Evolutionary conservation across 1,140 invertebrate species (phyloP).

Genomic region (Ruditapes philippinarum): DNA sequence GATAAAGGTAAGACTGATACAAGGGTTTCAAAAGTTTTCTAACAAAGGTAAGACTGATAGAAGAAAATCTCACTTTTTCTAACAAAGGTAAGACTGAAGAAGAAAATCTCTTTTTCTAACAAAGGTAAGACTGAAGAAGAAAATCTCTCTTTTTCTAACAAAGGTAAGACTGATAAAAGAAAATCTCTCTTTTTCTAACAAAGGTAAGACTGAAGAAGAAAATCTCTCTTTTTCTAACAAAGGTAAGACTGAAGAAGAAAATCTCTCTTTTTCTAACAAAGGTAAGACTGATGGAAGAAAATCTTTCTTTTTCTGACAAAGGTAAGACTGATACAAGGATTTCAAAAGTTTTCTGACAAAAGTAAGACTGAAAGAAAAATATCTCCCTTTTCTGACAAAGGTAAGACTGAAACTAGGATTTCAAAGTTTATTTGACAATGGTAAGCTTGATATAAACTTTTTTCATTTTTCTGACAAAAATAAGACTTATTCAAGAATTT

Average conservation of each 20-base stretch:
- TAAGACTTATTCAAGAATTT: no score
- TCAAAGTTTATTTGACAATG: neutral
- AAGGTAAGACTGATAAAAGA: constrained; percentile 88
- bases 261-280: no score
- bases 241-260: no score
- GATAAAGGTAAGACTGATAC: neutral
- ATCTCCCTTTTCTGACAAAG: no score
- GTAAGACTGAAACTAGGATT: no score
- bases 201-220: constrained; percentile 89
- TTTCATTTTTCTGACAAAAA: no score
- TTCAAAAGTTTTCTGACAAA: no score
- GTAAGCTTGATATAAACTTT: neutral
- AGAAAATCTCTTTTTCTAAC: neutral
- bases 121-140: neutral
- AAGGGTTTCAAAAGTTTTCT: neutral
- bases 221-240: no score
- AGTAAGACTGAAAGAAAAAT: no score
- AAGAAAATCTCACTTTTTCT: neutral
- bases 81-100: neutral
- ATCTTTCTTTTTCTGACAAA: constrained; percentile 93
- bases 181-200: constrained; percentile 92
- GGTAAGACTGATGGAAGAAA: no score
- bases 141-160: neutral
- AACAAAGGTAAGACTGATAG: neutral
- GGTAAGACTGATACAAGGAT: constrained; percentile 87